These are phyloP conservation scores for Piscicola geometra DNA, from an alignment of 2,888 invertebrate genomes.

Conservation along the genomic window DNA sequence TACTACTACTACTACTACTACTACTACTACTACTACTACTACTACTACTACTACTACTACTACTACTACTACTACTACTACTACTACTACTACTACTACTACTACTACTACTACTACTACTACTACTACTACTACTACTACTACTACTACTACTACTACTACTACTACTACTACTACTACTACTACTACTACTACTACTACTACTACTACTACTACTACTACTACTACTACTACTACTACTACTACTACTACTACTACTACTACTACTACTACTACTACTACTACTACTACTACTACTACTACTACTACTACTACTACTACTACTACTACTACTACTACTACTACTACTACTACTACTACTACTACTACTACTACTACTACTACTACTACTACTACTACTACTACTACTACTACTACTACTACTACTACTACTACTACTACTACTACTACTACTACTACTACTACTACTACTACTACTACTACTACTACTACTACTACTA, in stretches of 20 bases:
- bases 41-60: conserved; percentile 29
- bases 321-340: conserved; percentile 32
- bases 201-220: conserved; percentile 37
- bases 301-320: conserved; percentile 31
- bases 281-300: conserved; percentile 30
- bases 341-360: conserved; percentile 31
- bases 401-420: conserved; percentile 23
- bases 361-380: conserved; percentile 31
- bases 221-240: conserved; percentile 42
- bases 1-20: conserved; percentile 36
- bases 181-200: conserved; percentile 39
- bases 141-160: conserved; percentile 37
- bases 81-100: conserved; percentile 32
- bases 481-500: conserved; percentile 32
- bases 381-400: conserved; percentile 32
- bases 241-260: conserved; percentile 39
- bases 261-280: conserved; percentile 29
- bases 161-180: conserved; percentile 42
- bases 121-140: conserved; percentile 32
- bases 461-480: conserved; percentile 32
- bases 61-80: conserved; percentile 34
- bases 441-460: conserved; percentile 35
- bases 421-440: conserved; percentile 17
- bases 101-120: conserved; percentile 32
- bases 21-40: conserved; percentile 21